Base-by-base conservation (phyloP, 2,113 vertebrate species). In the Bettongia penicillata region DNA sequence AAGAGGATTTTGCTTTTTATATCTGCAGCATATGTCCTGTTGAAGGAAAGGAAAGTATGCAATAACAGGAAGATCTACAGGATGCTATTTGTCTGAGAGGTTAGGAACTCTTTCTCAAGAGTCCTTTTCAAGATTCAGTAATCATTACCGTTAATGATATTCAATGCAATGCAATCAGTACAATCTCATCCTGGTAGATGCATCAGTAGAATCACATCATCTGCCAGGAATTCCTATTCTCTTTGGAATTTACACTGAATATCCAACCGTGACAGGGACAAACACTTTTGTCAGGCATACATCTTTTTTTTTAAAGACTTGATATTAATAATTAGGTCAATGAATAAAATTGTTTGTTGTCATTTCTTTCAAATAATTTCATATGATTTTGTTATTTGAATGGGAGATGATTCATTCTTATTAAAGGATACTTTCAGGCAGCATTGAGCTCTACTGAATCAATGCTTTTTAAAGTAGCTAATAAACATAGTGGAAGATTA, bases 1-100 rank as follows among this genome's bases (percentile, higher is more conserved):
- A 2, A 48, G 49, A 89, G 91, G 53, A 57, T 50, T n/a, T 84
- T 16, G 91, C n/a, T 90, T 96, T 93, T 96, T 92, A 84, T 97
- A 53, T 91, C 25, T 11, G 90, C 84, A 37, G 52, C 48, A 47
- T 7, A 43, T 52, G 47, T 84, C 52, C 50, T 14, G 52, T 37
- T 77, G 57, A 24, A 61, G n/a, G 92, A 2, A 51, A 93, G 91
- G 94, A 53, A 61, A 91, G 57, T 49, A 43, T 49, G 43, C 68
- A 11, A 2, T 5, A 6, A 51, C 77, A 49, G 57, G 68, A 92
- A 0, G 0, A 28, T 48, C 89, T 49, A 50, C 89, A 48, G 49
- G 89, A 90, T 77, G 68, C 68, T 1, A 14, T 25, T 6, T 14
- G 1, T n/a, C 90, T 52, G 91, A 25, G 49, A 94, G 93, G 52